These are phyloP conservation scores for Strix aluco DNA, from an alignment of 2,113 vertebrate genomes.

Conservation along the genomic window DNA sequence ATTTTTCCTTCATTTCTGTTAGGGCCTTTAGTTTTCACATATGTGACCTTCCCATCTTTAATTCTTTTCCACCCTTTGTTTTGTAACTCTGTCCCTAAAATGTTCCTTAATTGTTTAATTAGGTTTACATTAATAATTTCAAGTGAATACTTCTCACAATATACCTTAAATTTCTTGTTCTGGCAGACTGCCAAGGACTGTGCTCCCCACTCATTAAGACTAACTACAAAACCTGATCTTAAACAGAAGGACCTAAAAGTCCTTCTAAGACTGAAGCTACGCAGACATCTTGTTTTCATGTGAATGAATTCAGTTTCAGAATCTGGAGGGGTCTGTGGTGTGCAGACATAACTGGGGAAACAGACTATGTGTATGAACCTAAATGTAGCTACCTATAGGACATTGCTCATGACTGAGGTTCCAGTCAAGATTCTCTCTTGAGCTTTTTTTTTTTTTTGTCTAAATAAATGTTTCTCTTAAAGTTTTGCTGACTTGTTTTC, in stretches of 20 bases:
- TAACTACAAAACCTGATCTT: background rate
- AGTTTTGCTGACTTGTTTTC: background rate
- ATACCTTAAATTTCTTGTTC: background rate
- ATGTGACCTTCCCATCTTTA: background rate
- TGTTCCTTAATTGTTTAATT: background rate
- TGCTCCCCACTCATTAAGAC: background rate
- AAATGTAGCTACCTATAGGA: background rate
- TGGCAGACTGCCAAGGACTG: background rate
- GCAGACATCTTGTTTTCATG: background rate
- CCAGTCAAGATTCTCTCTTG: background rate
- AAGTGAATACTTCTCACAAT: background rate
- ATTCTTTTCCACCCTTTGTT: background rate
- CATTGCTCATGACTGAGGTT: background rate
- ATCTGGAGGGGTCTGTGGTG: background rate
- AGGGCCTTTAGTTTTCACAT: background rate
- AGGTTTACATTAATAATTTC: background rate
- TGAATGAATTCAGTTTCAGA: background rate
- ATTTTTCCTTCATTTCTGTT: background rate
- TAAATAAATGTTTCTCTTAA: background rate
- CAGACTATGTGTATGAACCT: background rate
- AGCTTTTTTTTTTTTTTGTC: background rate
- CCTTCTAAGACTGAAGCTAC: background rate
- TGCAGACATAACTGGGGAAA: background rate
- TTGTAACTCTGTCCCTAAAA: background rate
- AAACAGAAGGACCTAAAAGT: background rate